A percentile compares a stretch with the other conserved stretches of the same genome.
Conservation (phyloP, 2,888 invertebrate species). For the Onthophagus sagittarius region DNA sequence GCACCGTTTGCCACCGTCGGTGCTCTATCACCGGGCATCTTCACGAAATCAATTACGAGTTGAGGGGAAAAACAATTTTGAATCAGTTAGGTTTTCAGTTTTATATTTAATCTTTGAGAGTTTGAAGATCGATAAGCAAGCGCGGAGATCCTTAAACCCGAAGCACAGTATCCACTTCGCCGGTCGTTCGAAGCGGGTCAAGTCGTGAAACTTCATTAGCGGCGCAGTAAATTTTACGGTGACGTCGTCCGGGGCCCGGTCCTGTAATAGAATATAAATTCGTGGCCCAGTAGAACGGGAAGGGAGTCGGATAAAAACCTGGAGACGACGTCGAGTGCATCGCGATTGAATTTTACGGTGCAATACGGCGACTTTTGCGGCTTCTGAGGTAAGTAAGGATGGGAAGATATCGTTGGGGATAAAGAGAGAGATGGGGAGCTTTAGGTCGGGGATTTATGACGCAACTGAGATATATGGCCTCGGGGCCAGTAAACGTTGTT, state of each 20-base stretch:
- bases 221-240: conserved; percentile 12
- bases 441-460: conserved; percentile 20
- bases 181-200: neutral
- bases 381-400: neutral
- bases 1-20: neutral
- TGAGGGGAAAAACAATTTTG: too few species aligned
- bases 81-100: too few species aligned
- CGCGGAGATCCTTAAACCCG: neutral
- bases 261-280: conserved; percentile 12
- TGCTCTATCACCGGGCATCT: neutral
- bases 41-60: neutral
- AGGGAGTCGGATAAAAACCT: neutral
- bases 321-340: conserved; percentile 3
- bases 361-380: conserved; percentile 9
- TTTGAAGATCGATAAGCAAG: neutral
- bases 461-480: conserved; percentile 30
- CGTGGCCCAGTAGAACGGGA: neutral
- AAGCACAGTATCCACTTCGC: neutral
- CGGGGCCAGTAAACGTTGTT: conserved; percentile 39
- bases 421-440: neutral
- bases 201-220: conserved; percentile 13
- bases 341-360: conserved; percentile 12
- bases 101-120: too few species aligned
- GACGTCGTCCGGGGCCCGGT: conserved; percentile 4
- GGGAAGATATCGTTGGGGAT: neutral